phyloP scores from a whole-genome alignment of 2,888 invertebrate species.

The Agrochola litura region DNA sequence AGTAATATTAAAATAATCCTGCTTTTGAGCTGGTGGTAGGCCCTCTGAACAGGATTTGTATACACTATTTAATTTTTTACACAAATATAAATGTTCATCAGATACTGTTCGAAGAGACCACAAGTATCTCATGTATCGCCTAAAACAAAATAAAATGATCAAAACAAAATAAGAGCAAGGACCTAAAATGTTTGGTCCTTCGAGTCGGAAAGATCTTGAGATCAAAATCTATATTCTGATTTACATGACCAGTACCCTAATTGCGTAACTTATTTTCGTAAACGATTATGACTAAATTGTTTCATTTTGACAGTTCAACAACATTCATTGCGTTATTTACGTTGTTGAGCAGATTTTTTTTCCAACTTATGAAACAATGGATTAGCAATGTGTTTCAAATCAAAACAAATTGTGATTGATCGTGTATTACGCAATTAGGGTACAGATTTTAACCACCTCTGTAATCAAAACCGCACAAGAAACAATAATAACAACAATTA shows the following conservation, averaged over 20 bases:
- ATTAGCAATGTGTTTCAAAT: no score
- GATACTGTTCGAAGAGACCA: not conserved
- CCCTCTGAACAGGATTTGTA: not conserved
- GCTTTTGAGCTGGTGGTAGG: no score
- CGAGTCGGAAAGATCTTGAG: not conserved
- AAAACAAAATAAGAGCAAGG: not conserved
- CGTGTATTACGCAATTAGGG: no score
- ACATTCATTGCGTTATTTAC: no score
- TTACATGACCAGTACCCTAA: not conserved
- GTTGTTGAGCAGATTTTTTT: no score
- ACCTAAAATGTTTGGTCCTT: not conserved
- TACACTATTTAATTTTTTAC: no score
- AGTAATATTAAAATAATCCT: no score
- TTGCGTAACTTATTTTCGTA: no score
- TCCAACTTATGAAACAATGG: no score
- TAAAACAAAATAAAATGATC: not conserved
- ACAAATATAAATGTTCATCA: not conserved
- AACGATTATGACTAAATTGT: no score
- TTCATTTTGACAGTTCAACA: no score
- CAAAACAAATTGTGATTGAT: no score
- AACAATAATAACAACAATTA: not conserved
- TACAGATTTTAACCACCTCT: not conserved
- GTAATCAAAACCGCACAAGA: not conserved
- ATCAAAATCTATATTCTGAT: not conserved
- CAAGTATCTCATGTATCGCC: not conserved